phyloP scores from a whole-genome alignment of 2,113 vertebrate genomes.

The Coptodon bakossiorum region DNA sequence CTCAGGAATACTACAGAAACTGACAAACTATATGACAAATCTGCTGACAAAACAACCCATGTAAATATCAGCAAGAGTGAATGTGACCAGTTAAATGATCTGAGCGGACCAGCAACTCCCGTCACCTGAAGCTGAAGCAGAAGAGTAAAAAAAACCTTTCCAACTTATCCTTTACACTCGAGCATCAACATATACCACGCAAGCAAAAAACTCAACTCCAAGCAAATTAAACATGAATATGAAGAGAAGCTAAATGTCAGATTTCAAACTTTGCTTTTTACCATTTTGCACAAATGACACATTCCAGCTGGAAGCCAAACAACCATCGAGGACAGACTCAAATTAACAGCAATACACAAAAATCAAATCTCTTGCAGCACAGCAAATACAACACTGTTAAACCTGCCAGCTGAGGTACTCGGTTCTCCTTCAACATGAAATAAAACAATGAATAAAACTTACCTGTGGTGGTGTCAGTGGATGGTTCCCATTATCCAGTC shows the following conservation, averaged over 20 bases:
- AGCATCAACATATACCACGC: neutral
- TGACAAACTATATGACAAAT: neutral
- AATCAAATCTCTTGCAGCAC: neutral
- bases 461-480: conserved; percentile 6
- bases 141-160: neutral
- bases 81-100: neutral
- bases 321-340: neutral
- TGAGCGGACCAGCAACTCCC: neutral
- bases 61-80: neutral
- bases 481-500: neutral
- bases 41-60: neutral
- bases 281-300: neutral
- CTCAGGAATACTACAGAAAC: neutral
- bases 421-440: neutral
- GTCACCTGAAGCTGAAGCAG: neutral
- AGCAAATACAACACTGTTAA: neutral
- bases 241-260: neutral
- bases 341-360: neutral
- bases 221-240: neutral
- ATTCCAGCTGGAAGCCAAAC: neutral
- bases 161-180: accelerated
- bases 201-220: neutral
- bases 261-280: neutral
- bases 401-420: neutral
- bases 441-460: neutral